Evolutionary conservation across 2,888 invertebrate genomes (phyloP).

Genomic region (Portevinia maculata): DNA sequence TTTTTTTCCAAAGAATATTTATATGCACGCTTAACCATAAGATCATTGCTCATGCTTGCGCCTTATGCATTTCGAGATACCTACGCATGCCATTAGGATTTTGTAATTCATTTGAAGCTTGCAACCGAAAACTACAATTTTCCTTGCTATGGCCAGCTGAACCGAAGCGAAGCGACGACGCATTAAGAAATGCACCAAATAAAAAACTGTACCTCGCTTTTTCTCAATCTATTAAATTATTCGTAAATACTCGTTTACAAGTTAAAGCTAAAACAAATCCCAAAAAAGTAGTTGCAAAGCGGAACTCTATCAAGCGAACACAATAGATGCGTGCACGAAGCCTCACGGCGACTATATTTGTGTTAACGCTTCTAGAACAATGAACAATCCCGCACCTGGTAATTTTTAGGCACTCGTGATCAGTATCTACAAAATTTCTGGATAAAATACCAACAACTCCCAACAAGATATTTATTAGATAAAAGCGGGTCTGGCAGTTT

Average conservation of each 20-base stretch:
- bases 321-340: slow-evolving; percentile 22
- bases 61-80: slow-evolving; percentile 7
- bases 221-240: neutral
- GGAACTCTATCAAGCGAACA: slow-evolving; percentile 2
- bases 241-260: slow-evolving; percentile 35
- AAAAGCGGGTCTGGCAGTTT: slow-evolving; percentile 7
- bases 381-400: slow-evolving; percentile 39
- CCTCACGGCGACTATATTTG: slow-evolving; percentile 40
- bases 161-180: slow-evolving; percentile 32
- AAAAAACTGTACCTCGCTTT: neutral
- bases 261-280: slow-evolving; percentile 43
- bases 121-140: slow-evolving; percentile 13
- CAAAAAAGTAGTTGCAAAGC: slow-evolving; percentile 8
- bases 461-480: slow-evolving; percentile 48
- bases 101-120: slow-evolving; percentile 20
- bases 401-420: slow-evolving; percentile 34
- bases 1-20: too few relatives aligned
- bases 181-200: neutral
- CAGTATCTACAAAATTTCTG: slow-evolving; percentile 31
- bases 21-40: neutral
- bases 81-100: slow-evolving; percentile 14
- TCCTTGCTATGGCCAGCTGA: slow-evolving; percentile 28
- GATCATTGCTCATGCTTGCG: slow-evolving; percentile 3
- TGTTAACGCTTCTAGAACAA: slow-evolving; percentile 52
- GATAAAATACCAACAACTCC: slow-evolving; percentile 17